Percentiles rank a stretch among this genome's conserved stretches.
Evolutionary conservation across 1,140 invertebrate genomes (phyloP).

Genomic region (Tyrophagus putrescentiae): DNA sequence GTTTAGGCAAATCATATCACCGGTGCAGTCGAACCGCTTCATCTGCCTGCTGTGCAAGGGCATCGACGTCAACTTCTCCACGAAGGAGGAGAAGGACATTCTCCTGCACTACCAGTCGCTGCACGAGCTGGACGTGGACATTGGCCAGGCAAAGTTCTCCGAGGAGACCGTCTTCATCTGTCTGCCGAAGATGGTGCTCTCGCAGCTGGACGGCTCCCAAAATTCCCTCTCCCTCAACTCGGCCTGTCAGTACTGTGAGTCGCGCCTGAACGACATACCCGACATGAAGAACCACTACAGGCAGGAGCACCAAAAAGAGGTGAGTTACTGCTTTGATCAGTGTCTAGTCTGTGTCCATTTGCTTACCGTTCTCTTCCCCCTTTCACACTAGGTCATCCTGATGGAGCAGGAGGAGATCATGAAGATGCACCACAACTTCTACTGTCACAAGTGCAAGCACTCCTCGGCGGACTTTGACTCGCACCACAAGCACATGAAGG

Average conservation of each 20-base stretch:
- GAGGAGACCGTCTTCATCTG: conserved; percentile 30
- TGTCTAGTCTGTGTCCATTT: not conserved
- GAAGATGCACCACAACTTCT: conserved; percentile 26
- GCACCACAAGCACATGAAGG: conserved; percentile 30
- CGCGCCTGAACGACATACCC: conserved; percentile 25
- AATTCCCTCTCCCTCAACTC: conserved; percentile 27
- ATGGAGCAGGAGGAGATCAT: conserved; percentile 24
- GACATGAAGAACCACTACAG: conserved; percentile 29
- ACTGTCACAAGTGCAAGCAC: conserved; percentile 27
- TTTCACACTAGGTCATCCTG: conserved; percentile 16
- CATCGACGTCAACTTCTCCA: conserved; percentile 25
- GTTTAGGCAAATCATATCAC: conserved; percentile 28
- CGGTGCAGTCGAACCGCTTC: conserved; percentile 25
- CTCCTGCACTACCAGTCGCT: conserved; percentile 27
- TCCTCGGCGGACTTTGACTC: conserved; percentile 25
- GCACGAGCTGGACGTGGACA: conserved; percentile 28
- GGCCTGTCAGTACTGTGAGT: conserved; percentile 28
- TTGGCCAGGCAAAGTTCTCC: conserved; percentile 28
- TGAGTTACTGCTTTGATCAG: conserved; percentile 11
- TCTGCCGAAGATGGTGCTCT: conserved; percentile 25
- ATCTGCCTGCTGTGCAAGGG: conserved; percentile 27
- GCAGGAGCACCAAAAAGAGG: conserved; percentile 26
- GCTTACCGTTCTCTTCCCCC: too few relatives aligned
- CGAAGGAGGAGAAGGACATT: conserved; percentile 29
- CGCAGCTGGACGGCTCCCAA: conserved; percentile 23